These are phyloP conservation scores for Apodemus sylvaticus DNA, from an alignment of 2,113 vertebrate species.

Conservation along the genomic window DNA sequence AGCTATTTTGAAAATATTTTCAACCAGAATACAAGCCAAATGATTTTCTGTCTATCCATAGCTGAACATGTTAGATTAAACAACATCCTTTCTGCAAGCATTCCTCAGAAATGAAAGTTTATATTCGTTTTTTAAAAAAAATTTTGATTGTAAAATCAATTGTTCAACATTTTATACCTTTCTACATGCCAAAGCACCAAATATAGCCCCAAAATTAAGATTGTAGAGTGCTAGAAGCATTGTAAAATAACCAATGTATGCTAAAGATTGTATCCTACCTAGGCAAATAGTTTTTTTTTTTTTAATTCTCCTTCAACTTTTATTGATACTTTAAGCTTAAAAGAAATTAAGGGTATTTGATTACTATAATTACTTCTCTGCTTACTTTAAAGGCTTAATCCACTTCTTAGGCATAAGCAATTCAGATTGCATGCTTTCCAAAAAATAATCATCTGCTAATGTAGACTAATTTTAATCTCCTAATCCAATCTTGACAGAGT, in stretches of 20 bases:
- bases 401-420: conserved; percentile 68
- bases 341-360: conserved; percentile 74
- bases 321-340: conserved; percentile 73
- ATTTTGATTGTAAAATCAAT: not conserved
- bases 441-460: conserved; percentile 81
- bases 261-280: conserved; percentile 42
- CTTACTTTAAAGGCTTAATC: conserved; percentile 71
- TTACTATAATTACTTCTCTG: conserved; percentile 79
- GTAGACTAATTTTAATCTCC: conserved; percentile 80
- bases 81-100: conserved; percentile 29
- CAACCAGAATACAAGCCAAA: conserved; percentile 52
- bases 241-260: conserved; percentile 36
- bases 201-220: conserved; percentile 18
- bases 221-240: conserved; percentile 2
- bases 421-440: conserved; percentile 67
- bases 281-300: conserved; percentile 2
- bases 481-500: conserved; percentile 80
- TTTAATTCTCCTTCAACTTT: conserved; percentile 64
- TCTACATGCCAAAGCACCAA: conserved; percentile 19
- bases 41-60: conserved; percentile 33
- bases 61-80: conserved; percentile 57
- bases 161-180: not conserved
- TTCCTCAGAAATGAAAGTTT: conserved; percentile 42
- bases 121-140: conserved; percentile 22
- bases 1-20: conserved; percentile 51